Base-by-base conservation (phyloP, 2,888 invertebrate species). In the Amiota mariae region DNA sequence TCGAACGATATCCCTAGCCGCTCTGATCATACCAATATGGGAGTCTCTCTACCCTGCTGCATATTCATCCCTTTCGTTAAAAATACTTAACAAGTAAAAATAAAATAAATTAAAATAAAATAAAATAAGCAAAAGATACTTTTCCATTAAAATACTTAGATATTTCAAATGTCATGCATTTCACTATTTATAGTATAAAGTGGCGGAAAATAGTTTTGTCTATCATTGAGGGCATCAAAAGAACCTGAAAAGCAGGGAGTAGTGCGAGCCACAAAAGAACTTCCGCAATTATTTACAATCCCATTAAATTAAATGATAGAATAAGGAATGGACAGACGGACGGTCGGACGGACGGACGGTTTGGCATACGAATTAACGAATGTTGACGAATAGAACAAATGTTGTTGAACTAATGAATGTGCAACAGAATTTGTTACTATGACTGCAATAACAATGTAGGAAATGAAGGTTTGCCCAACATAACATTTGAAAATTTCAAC, bases 271-370 rank as follows among this genome's bases (percentile, higher is more conserved):
- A 59, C 75, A 77, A 79, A 79, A 77, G 80, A 81, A 86, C 85
- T 86, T 86, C 86, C 85, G 86, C 86, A 86, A 85, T 86, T 83
- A 85, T 84, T 81, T 82, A 80, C 82, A 79, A 81, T 80, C 78
- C 81, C 84, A 86, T 85, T 85, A 81, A 78, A 79, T 77, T 74
- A 72, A 67, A 73, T 64, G 63, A 66, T 20, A 66, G 54, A 18
- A 49, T 15, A 36, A 36, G 36, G 36, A 36, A 36, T 36, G 24
- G 24, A 24, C 3, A 3, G 24, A 24, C 3, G 24, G 24, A 24
- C 3, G 24, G 24, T 24, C 1, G 24, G 24, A 24, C 24, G 24
- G 24, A 24, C 24, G 46, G 64, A 72, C 74, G 70, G 74, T 59
- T 59, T 70, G 36, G 47, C 64, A 36, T 2, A 20, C 64, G 64